Evolutionary conservation across 2,113 vertebrate genomes (phyloP).

Genomic region (Callipepla squamata): DNA sequence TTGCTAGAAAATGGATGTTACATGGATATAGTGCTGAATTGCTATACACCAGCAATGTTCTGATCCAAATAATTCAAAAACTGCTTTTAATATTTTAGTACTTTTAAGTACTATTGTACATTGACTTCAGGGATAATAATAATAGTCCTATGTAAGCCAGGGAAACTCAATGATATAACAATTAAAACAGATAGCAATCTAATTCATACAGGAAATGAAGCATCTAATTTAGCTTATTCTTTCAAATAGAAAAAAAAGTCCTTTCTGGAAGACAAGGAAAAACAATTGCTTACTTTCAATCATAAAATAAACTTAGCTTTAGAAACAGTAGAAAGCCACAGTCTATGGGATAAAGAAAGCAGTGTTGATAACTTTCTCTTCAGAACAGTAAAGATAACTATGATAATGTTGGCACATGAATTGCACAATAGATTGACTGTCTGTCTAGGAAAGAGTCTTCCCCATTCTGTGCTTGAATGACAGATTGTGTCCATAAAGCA

Average conservation of each 20-base stretch:
- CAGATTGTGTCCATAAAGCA: background rate
- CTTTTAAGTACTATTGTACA: background rate
- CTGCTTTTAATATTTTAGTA: background rate
- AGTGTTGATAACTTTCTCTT: background rate
- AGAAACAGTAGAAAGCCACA: rapidly evolving
- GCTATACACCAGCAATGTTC: background rate
- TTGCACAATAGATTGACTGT: background rate
- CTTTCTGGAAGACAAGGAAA: background rate
- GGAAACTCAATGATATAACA: background rate
- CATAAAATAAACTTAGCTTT: background rate
- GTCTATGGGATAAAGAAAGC: background rate
- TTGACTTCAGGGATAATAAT: background rate
- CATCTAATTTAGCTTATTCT: background rate
- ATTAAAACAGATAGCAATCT: background rate
- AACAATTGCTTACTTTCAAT: background rate
- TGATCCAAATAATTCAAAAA: background rate
- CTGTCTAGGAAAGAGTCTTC: background rate
- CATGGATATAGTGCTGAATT: background rate
- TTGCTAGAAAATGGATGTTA: background rate
- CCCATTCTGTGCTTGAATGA: background rate
- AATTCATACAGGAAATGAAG: background rate
- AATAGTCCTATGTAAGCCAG: background rate
- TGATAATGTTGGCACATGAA: background rate
- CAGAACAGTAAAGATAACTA: background rate
- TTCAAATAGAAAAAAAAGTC: background rate